Evolutionary conservation across 2,113 vertebrate genomes (phyloP).

Genomic region (Silurus meridionalis): DNA sequence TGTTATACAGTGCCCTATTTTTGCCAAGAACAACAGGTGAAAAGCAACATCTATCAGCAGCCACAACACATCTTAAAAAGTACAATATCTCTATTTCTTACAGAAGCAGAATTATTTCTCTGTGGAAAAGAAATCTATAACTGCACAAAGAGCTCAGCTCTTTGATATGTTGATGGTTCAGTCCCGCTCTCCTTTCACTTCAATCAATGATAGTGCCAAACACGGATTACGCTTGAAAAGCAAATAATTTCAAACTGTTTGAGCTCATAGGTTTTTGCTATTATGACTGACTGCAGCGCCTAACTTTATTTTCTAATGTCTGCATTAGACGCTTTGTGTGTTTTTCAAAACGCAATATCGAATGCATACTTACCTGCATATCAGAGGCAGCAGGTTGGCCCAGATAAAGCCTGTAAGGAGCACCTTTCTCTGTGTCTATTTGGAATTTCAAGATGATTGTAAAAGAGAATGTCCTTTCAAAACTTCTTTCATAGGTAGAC

Average conservation of each 20-base stretch:
- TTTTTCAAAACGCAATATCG: neutral
- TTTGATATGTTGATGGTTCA: neutral
- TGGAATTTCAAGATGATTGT: neutral
- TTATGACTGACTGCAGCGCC: neutral
- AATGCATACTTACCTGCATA: neutral
- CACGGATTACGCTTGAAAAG: neutral
- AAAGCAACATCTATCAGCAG: constrained; percentile 2
- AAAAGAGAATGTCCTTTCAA: neutral
- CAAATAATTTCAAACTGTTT: neutral
- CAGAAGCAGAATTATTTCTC: constrained; percentile 8
- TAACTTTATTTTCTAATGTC: constrained; percentile 1
- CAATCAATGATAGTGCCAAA: neutral
- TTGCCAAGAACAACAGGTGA: neutral
- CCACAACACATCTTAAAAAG: neutral
- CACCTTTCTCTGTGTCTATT: neutral
- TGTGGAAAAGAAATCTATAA: constrained; percentile 18
- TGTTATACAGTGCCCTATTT: neutral
- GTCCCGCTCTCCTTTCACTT: neutral
- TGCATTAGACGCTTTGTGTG: neutral
- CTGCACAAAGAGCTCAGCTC: neutral
- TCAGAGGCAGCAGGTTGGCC: constrained; percentile 1
- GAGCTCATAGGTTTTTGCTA: neutral
- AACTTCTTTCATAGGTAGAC: neutral
- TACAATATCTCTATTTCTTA: constrained; percentile 4
- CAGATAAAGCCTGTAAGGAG: neutral